These are phyloP conservation scores for Stichodactyla helianthus DNA, from an alignment of 64 coral and sea anemone species.

Conservation along the genomic window DNA sequence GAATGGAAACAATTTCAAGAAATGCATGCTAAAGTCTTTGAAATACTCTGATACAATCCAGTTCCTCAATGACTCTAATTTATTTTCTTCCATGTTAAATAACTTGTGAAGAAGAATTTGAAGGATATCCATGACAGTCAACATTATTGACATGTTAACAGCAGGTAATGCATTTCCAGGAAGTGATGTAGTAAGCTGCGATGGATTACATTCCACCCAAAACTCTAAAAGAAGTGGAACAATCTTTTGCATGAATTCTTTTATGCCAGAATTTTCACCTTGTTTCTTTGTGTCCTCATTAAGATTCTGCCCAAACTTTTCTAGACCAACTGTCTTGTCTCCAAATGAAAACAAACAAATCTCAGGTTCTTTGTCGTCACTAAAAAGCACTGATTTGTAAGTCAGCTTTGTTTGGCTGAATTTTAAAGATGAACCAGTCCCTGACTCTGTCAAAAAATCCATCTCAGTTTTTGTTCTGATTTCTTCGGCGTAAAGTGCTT, in stretches of 20 bases:
- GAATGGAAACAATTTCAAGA: slow-evolving; percentile 82
- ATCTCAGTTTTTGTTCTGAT: background rate
- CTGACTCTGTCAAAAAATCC: background rate
- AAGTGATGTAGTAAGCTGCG: slow-evolving; percentile 53
- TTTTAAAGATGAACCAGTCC: background rate
- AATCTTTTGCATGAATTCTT: slow-evolving; percentile 60
- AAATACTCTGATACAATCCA: slow-evolving; percentile 42
- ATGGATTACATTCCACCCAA: slow-evolving; percentile 90
- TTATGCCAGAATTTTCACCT: background rate
- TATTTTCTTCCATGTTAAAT: background rate
- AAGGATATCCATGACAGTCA: slow-evolving; percentile 52
- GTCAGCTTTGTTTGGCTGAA: background rate
- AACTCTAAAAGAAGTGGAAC: slow-evolving; percentile 82
- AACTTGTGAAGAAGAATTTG: slow-evolving; percentile 59
- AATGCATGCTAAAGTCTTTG: slow-evolving; percentile 59
- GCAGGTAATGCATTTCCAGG: slow-evolving; percentile 26
- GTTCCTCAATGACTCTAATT: background rate
- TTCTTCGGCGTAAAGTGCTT: slow-evolving; percentile 39
- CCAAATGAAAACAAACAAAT: slow-evolving; percentile 1
- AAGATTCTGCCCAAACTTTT: slow-evolving; percentile 35
- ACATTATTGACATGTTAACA: slow-evolving; percentile 46
- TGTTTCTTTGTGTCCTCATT: slow-evolving; percentile 23
- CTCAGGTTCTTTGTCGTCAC: background rate
- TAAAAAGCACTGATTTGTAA: background rate
- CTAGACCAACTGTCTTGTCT: slow-evolving; percentile 14